These are phyloP conservation scores for Platerodrilus igneus DNA, from an alignment of 2,888 invertebrate genomes.

Conservation along the genomic window DNA sequence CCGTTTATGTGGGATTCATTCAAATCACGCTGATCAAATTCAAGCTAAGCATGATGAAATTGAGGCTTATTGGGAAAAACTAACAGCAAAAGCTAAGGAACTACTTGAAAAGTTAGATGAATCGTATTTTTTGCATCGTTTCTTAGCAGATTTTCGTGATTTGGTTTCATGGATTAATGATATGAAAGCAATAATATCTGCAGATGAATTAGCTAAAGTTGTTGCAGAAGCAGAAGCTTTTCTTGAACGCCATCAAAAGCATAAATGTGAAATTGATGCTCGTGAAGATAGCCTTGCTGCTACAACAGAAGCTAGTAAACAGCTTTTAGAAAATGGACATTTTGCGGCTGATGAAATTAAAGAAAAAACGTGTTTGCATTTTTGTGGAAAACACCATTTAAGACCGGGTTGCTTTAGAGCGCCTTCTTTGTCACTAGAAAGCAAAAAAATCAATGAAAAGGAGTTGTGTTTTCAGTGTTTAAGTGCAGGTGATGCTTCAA, in stretches of 20 bases:
- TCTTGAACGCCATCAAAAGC: constrained; percentile 95
- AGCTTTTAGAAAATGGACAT: constrained; percentile 80
- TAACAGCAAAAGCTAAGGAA: constrained; percentile 89
- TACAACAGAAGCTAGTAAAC: constrained; percentile 82
- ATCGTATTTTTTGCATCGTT: constrained; percentile 91
- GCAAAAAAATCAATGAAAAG: too few species aligned
- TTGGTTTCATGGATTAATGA: constrained; percentile 96
- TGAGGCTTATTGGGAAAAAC: constrained; percentile 86
- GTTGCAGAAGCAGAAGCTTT: constrained; percentile 98
- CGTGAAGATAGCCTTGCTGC: constrained; percentile 91
- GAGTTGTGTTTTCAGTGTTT: too few species aligned
- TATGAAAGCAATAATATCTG: constrained; percentile 94
- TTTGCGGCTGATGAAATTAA: constrained; percentile 89
- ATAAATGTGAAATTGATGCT: constrained; percentile 96
- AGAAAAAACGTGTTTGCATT: too few species aligned
- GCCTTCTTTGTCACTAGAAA: too few species aligned
- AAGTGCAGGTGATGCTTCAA: too few species aligned
- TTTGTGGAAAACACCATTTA: too few species aligned
- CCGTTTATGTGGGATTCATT: constrained; percentile 87
- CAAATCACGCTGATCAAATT: constrained; percentile 89
- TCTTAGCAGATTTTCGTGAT: constrained; percentile 95
- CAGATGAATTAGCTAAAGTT: constrained; percentile 98
- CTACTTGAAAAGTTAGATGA: constrained; percentile 88
- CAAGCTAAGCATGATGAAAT: constrained; percentile 90
- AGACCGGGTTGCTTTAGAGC: too few species aligned